Percentiles rank a stretch among this genome's conserved stretches.
phyloP scores from a whole-genome alignment of 2,797 vertebrate species.

The Ptychobarbus kaznakovi region DNA sequence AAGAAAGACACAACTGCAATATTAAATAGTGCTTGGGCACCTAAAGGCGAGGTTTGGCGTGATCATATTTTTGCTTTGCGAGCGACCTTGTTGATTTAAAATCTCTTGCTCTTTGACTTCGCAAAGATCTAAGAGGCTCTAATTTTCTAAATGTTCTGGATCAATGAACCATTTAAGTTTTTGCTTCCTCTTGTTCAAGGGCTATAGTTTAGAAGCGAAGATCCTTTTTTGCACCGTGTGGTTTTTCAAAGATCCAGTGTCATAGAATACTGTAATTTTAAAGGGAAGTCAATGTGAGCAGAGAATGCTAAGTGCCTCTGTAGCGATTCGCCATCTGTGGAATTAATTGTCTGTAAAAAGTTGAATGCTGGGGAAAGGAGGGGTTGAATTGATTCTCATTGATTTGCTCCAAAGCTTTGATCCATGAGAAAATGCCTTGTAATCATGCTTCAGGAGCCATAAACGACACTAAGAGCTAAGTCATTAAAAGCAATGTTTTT shows the following conservation, averaged over 20 bases:
- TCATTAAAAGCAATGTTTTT: slow-evolving; percentile 44
- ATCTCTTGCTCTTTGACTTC: slow-evolving; percentile 17
- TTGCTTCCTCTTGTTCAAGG: slow-evolving; percentile 33
- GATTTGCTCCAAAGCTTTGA: slow-evolving; percentile 60
- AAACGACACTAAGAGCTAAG: slow-evolving; percentile 46
- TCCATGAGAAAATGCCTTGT: slow-evolving; percentile 59
- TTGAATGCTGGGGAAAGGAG: slow-evolving; percentile 46
- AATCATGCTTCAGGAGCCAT: slow-evolving; percentile 56
- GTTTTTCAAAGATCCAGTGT: slow-evolving; percentile 41
- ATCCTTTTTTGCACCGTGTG: slow-evolving; percentile 21
- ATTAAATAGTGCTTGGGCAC: not conserved
- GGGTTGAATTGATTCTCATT: slow-evolving; percentile 60
- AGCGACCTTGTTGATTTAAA: not conserved
- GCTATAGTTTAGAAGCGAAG: slow-evolving; percentile 23
- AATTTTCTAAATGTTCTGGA: slow-evolving; percentile 10
- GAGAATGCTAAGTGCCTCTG: slow-evolving; percentile 55
- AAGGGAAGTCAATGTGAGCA: slow-evolving; percentile 46
- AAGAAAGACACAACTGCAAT: slow-evolving; percentile 30
- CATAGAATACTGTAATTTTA: slow-evolving; percentile 49
- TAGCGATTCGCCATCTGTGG: slow-evolving; percentile 52
- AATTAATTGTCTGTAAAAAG: slow-evolving; percentile 61
- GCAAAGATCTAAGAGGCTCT: slow-evolving; percentile 1
- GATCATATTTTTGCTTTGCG: not conserved
- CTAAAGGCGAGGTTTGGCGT: not conserved
- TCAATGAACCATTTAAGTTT: slow-evolving; percentile 50